phyloP scores from a whole-genome alignment of 2,888 invertebrate species.

The Tupiocoris notatus region DNA sequence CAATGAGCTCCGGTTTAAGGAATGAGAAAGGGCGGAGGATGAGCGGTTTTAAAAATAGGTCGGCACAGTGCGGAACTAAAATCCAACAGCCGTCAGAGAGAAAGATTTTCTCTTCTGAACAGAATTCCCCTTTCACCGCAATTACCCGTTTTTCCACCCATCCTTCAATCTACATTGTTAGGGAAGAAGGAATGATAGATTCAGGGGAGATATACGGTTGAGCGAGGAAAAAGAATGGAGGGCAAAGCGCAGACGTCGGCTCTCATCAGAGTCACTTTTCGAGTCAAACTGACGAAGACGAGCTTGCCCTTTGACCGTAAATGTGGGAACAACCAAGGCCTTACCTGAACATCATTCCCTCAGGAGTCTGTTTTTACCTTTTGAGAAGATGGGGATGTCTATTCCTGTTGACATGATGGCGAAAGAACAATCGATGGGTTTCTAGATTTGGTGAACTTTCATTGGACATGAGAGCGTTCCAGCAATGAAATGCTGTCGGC shows the following conservation, averaged over 20 bases:
- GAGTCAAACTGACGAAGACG: conserved; percentile 14
- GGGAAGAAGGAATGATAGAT: background rate
- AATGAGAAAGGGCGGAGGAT: background rate
- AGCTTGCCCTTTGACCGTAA: background rate
- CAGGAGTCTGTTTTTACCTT: too few relatives aligned
- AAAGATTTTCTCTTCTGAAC: conserved; percentile 17
- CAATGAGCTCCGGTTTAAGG: background rate
- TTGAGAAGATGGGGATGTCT: too few relatives aligned
- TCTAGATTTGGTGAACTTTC: too few relatives aligned
- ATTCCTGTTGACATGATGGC: too few relatives aligned
- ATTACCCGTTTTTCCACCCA: conserved; percentile 28
- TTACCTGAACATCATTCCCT: too few relatives aligned
- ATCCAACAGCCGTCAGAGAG: background rate
- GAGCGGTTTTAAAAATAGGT: background rate
- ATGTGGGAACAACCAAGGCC: too few relatives aligned
- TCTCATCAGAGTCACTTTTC: conserved; percentile 39
- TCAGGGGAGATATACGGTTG: background rate
- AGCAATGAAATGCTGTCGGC: too few relatives aligned
- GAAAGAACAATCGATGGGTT: too few relatives aligned
- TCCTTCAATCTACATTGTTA: conserved; percentile 39
- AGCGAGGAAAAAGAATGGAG: background rate
- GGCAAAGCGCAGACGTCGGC: conserved; percentile 39
- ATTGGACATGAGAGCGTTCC: too few relatives aligned
- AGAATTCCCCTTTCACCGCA: conserved; percentile 30
- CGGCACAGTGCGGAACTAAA: background rate